A percentile compares a stretch with the other conserved stretches of the same genome.
These are phyloP conservation scores for Chrysolina haemoptera DNA, from an alignment of 2,888 invertebrate genomes.

Conservation along the genomic window DNA sequence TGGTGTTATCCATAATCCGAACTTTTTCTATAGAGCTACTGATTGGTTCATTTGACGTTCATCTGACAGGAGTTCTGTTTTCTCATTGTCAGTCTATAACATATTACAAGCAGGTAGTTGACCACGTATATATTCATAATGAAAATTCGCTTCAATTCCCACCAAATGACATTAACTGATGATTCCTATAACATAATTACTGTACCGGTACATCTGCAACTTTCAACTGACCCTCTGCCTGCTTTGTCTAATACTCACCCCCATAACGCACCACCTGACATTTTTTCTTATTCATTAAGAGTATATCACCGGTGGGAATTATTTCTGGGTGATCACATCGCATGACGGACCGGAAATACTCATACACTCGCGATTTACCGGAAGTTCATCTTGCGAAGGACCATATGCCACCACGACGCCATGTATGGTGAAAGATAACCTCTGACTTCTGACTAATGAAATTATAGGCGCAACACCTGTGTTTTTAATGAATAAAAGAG, in stretches of 20 bases:
- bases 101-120: too few species aligned
- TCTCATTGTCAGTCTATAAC: too few species aligned
- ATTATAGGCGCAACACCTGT: constrained; percentile 43
- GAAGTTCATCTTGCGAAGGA: constrained; percentile 58
- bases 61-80: too few species aligned
- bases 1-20: too few species aligned
- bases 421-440: constrained; percentile 28
- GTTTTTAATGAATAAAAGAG: not conserved
- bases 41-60: too few species aligned
- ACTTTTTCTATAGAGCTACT: too few species aligned
- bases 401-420: constrained; percentile 62
- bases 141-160: constrained; percentile 25
- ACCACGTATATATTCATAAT: too few species aligned
- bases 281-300: constrained; percentile 62
- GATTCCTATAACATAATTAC: constrained; percentile 23
- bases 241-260: constrained; percentile 39
- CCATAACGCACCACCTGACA: constrained; percentile 58
- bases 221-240: constrained; percentile 24
- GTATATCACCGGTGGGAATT: constrained; percentile 59
- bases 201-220: constrained; percentile 29
- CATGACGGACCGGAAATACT: constrained; percentile 68
- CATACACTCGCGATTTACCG: constrained; percentile 62
- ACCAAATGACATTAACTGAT: not conserved
- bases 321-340: constrained; percentile 64
- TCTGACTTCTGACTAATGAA: constrained; percentile 36